Conservation (phyloP, 2,888 invertebrate species). For the Rutpela maculata region DNA sequence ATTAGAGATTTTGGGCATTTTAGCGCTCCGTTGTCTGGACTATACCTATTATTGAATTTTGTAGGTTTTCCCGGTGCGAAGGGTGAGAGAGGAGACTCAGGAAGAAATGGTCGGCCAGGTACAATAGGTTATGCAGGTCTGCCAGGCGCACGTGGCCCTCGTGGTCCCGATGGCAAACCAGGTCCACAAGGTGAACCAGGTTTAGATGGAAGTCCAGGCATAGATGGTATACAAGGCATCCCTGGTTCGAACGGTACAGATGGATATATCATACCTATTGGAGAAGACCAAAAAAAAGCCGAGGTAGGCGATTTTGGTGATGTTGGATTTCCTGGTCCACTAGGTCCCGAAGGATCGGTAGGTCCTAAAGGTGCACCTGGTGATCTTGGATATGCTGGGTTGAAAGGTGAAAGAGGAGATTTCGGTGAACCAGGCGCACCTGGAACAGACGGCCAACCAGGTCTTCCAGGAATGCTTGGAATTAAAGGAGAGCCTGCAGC, state of each 20-base stretch:
- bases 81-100: slow-evolving; percentile 76
- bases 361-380: slow-evolving; percentile 59
- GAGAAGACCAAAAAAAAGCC: slow-evolving; percentile 50
- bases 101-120: slow-evolving; percentile 75
- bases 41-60: slow-evolving; percentile 13
- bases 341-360: slow-evolving; percentile 68
- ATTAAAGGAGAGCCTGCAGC: slow-evolving; percentile 77
- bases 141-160: slow-evolving; percentile 75
- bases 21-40: too few relatives aligned
- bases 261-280: slow-evolving; percentile 61
- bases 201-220: slow-evolving; percentile 70
- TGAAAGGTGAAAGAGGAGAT: slow-evolving; percentile 76
- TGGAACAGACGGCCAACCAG: slow-evolving; percentile 71
- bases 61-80: slow-evolving; percentile 73
- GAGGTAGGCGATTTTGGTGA: slow-evolving; percentile 77
- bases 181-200: slow-evolving; percentile 75
- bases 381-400: slow-evolving; percentile 55
- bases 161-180: slow-evolving; percentile 74
- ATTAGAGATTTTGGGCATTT: too few relatives aligned
- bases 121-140: slow-evolving; percentile 78
- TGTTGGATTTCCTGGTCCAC: slow-evolving; percentile 74
- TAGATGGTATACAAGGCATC: slow-evolving; percentile 60
- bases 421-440: slow-evolving; percentile 67
- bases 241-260: slow-evolving; percentile 66
- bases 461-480: slow-evolving; percentile 74